These are phyloP conservation scores for Sepiola atlantica DNA, from an alignment of 2,888 invertebrate genomes.

Conservation along the genomic window DNA sequence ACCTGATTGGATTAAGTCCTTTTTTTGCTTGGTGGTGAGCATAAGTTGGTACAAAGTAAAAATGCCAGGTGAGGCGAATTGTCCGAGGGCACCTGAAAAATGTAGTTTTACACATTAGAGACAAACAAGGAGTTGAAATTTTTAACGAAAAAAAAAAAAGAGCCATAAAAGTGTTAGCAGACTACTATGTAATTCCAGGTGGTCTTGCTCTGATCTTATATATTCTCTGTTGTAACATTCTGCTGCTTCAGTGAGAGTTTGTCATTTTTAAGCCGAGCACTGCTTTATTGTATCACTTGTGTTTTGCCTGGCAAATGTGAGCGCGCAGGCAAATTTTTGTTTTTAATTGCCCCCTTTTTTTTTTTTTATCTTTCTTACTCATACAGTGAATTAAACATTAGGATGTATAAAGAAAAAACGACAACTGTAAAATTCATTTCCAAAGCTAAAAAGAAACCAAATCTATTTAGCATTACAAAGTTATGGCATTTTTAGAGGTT, in stretches of 20 bases:
- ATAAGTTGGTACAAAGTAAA: neutral
- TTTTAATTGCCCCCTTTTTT: neutral
- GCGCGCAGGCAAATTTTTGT: neutral
- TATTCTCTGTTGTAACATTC: conserved; percentile 11
- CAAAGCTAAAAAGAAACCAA: no score
- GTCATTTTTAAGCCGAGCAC: neutral
- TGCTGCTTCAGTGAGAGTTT: neutral
- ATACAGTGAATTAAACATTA: no score
- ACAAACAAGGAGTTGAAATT: neutral
- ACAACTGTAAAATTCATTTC: no score
- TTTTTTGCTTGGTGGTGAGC: neutral
- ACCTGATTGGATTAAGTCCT: neutral
- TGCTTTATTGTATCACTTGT: conserved; percentile 13
- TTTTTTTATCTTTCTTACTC: neutral
- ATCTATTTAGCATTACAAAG: no score
- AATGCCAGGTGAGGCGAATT: neutral
- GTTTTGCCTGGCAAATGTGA: neutral
- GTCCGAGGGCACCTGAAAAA: neutral
- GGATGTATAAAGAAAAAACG: no score
- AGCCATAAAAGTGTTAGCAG: neutral
- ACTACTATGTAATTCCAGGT: conserved; percentile 12
- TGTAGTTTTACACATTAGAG: neutral
- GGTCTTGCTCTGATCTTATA: conserved; percentile 32
- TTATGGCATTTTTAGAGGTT: no score
- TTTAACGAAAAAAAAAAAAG: no score